Evolutionary conservation across 2,888 invertebrate species (phyloP).

Genomic region (Stenurella melanura): DNA sequence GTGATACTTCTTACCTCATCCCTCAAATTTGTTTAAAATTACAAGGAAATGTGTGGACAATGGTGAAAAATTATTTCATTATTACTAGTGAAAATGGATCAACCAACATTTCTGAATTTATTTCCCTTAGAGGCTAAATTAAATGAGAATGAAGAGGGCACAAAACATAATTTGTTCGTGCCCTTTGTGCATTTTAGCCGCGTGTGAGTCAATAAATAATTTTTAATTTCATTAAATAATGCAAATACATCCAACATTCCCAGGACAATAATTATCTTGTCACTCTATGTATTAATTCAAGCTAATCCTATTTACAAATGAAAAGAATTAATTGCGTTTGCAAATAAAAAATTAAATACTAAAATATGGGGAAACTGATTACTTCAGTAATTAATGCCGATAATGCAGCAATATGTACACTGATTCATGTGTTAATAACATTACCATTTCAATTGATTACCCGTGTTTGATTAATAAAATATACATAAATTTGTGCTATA

Average conservation of each 20-base stretch:
- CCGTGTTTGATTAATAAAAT: neutral
- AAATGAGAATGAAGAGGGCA: too few species aligned
- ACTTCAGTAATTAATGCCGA: neutral
- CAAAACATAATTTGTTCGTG: too few species aligned
- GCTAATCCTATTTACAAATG: neutral
- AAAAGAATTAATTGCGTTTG: slow-evolving; percentile 1
- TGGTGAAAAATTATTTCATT: too few species aligned
- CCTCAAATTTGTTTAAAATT: too few species aligned
- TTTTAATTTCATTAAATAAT: neutral
- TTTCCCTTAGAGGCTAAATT: too few species aligned
- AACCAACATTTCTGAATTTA: too few species aligned
- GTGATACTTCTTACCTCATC: too few species aligned
- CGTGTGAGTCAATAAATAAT: neutral
- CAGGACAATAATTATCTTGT: neutral
- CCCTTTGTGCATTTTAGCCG: too few species aligned
- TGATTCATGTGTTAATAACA: neutral
- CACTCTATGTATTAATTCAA: neutral
- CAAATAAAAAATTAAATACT: neutral
- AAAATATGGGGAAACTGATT: neutral
- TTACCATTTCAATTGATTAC: neutral
- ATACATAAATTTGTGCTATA: neutral
- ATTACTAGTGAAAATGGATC: too few species aligned
- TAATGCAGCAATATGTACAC: neutral
- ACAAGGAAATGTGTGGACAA: too few species aligned
- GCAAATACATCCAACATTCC: neutral